phyloP scores from a whole-genome alignment of 2,797 vertebrate species.

The Lutjanus campechanus region DNA sequence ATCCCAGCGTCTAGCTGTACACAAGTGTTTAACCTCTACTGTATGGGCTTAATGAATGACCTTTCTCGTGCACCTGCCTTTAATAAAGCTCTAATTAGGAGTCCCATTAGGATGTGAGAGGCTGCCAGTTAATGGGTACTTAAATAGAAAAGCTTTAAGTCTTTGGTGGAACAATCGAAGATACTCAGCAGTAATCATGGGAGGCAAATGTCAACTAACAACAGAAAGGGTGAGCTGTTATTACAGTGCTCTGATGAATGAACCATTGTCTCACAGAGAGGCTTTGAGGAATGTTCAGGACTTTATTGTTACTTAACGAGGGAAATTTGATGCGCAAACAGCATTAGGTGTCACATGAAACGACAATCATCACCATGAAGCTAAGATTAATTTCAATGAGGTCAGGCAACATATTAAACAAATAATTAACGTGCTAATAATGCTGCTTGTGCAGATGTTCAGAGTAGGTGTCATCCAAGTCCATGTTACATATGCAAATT shows the following conservation, averaged over 20 bases:
- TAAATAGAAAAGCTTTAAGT: slow-evolving; percentile 58
- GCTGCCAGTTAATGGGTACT: slow-evolving; percentile 55
- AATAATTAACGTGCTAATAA: not conserved
- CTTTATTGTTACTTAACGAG: not conserved
- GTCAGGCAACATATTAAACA: slow-evolving; percentile 4
- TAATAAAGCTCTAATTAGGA: slow-evolving; percentile 67
- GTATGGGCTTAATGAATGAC: slow-evolving; percentile 55
- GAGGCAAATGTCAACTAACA: slow-evolving; percentile 54
- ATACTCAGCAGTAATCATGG: slow-evolving; percentile 40
- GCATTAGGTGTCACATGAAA: not conserved
- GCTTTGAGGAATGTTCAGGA: not conserved
- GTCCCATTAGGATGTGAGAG: slow-evolving; percentile 53
- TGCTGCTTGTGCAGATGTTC: not conserved
- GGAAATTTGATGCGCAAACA: not conserved
- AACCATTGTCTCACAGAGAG: not conserved
- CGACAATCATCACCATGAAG: not conserved
- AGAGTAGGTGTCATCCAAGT: not conserved
- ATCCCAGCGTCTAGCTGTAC: slow-evolving; percentile 6
- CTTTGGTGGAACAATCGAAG: slow-evolving; percentile 58
- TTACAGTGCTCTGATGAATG: slow-evolving; percentile 26
- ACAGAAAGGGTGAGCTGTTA: slow-evolving; percentile 14
- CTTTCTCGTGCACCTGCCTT: slow-evolving; percentile 53
- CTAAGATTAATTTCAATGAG: not conserved
- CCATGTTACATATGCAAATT: not conserved
- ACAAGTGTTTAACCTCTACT: slow-evolving; percentile 51